Evolutionary conservation across 2,888 invertebrate species (phyloP), one percentile per base, ranked within the genome.

Genomic region (Chironomus tentans): DNA sequence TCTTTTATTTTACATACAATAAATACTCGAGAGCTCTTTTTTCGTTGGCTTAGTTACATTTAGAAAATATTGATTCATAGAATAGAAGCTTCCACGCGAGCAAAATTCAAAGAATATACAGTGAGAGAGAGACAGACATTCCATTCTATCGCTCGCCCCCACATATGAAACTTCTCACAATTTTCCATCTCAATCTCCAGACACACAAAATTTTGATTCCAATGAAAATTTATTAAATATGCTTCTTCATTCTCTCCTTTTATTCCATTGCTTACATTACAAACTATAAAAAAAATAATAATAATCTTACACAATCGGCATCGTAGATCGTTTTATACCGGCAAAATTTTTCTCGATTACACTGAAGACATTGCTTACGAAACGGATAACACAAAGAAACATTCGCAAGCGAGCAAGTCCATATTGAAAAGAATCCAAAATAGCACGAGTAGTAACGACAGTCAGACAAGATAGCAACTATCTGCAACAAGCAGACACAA

Each of bases 101-200:
- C 48, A 56, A 48, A 71, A 71, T 10, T n/a, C n/a, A n/a, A n/a
- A n/a, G 56, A 71, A 2, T n/a, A n/a, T 3, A 3, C n/a, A 50
- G 15, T 13, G 15, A 2, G 3, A 6, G 50, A 15, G 28, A 56
- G 15, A 1, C 7, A 56, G n/a, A 56, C n/a, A 71, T 71, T 50
- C 71, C 71, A 56, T 61, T 71, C 71, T 71, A 22, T 71, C 71
- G 71, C 71, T 71, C 71, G 71, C 71, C 71, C 71, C 71, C 71
- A 71, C 71, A 71, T 15, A 56, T 15, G 56, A 18, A 70, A 65
- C 21, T 13, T 24, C 24, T 24, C 65, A 65, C 22, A 62, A 62
- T 12, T 21, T 62, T 38, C 18, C 46, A 4, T 13, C 69, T 7
- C n/a, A 2, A 21, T 6, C n/a, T 13, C 71, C 50, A 56, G 24